phyloP scores from a whole-genome alignment of 23 tunicate species.

The Ciona savignyi region DNA sequence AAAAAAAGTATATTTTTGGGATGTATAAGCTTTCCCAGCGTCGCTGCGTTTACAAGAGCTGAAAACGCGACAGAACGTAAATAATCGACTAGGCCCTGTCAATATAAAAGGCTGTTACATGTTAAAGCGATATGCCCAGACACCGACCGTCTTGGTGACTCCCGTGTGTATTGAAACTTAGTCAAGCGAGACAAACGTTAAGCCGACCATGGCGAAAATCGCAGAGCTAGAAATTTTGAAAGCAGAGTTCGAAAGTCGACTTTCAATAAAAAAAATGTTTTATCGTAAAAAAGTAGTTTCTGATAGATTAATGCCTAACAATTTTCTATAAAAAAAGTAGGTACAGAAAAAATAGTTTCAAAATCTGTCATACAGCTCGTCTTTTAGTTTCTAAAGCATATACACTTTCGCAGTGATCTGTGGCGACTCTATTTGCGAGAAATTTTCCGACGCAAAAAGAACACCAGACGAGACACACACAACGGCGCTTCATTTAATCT shows the following conservation, averaged over 20 bases:
- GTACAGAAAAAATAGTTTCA: too few species aligned
- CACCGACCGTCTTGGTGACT: slow-evolving; percentile 11
- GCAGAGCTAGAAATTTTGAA: background rate
- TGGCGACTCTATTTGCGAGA: background rate
- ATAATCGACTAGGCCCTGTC: slow-evolving; percentile 1
- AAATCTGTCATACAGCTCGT: too few species aligned
- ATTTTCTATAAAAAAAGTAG: too few species aligned
- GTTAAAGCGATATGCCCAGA: slow-evolving; percentile 1
- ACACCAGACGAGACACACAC: slow-evolving; percentile 1
- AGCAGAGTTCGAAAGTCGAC: background rate
- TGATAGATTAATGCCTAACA: too few species aligned
- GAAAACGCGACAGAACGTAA: background rate
- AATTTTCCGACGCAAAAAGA: background rate
- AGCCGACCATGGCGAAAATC: background rate
- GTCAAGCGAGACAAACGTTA: slow-evolving; percentile 4
- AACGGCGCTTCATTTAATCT: background rate
- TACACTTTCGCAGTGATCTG: background rate
- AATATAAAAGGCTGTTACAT: background rate
- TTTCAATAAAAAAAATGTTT: too few species aligned
- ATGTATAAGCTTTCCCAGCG: background rate
- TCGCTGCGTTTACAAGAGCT: background rate
- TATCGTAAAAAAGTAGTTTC: too few species aligned
- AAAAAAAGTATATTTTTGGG: background rate
- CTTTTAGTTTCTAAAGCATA: background rate
- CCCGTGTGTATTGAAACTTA: slow-evolving; percentile 14